Base-by-base conservation (phyloP, 2,797 vertebrate genomes). In the Eurystomus glaucurus region DNA sequence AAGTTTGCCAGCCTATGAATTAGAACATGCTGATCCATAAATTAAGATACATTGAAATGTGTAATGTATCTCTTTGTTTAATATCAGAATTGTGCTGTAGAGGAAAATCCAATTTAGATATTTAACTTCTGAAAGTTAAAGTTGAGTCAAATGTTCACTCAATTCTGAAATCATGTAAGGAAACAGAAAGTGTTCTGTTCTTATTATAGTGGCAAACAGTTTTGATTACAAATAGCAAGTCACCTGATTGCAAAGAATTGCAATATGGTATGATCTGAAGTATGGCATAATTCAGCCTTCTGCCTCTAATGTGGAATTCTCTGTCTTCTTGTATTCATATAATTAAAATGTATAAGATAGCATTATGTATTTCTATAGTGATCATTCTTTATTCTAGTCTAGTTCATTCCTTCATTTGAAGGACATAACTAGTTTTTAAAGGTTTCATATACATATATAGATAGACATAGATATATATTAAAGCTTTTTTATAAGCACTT, bases 401-500 rank as follows among this genome's bases (percentile, higher is more conserved):
- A 71, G 13, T 26, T 91, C 33, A 81, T 35, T 62, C n/a, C 79
- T 95, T 93, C 5, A 22, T 93, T 85, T 88, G 66, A 81, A 71
- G 69, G 48, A 45, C 8, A 23, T 39, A 80, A 62, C 17, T 58
- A 37, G 11, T 46, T 62, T 85, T 84, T 71, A 35, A 58, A 65
- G 10, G 2, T 60, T 78, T 61, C 18, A 19, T 55, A 33, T 35
- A 18, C 4, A 8, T 60, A 39, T 4, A 20, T 54, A 54, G 19
- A 35, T 33, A 45, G 21, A 28, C 12, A 52, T 33, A 82, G 6
- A 46, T 69, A n/a, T n/a, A n/a, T n/a, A n/a, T n/a, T n/a, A n/a
- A n/a, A n/a, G n/a, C n/a, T n/a, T n/a, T n/a, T n/a, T n/a, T n/a
- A n/a, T n/a, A n/a, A n/a, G n/a, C n/a, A n/a, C 54, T 87, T 82